These are phyloP conservation scores for Eulemur albifrons DNA, from an alignment of 2,797 vertebrate species.

Conservation along the genomic window DNA sequence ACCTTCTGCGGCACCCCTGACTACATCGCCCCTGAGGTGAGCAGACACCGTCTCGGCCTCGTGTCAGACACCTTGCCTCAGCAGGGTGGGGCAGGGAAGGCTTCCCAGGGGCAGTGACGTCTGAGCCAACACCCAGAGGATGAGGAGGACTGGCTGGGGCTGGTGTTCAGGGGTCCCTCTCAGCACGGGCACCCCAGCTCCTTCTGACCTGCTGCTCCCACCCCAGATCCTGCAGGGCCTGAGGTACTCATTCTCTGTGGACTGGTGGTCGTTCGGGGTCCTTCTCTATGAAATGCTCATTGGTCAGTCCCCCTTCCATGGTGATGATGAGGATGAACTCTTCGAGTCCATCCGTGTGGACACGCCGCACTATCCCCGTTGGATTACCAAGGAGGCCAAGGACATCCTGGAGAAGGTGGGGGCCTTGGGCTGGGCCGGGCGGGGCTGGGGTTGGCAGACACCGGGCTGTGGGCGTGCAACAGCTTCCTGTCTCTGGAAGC, in stretches of 20 bases:
- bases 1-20: conserved; percentile 99
- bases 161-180: rapidly evolving
- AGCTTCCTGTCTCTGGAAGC: not conserved
- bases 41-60: not conserved
- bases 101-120: not conserved
- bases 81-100: not conserved
- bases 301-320: conserved; percentile 98
- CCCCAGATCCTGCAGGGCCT: conserved; percentile 93
- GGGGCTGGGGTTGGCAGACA: rapidly evolving
- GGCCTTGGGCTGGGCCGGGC: not conserved
- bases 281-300: conserved; percentile 98
- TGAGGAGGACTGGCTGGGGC: not conserved
- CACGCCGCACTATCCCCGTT: conserved; percentile 93
- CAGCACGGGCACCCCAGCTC: not conserved
- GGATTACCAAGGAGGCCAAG: conserved; percentile 96
- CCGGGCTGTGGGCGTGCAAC: rapidly evolving
- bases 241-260: conserved; percentile 96
- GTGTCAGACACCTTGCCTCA: not conserved
- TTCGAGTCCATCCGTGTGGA: conserved; percentile 97
- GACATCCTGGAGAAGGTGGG: conserved; percentile 93
- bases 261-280: conserved; percentile 99
- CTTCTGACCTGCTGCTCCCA: not conserved
- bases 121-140: not conserved
- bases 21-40: conserved; percentile 97
- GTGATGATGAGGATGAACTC: conserved; percentile 96